These are phyloP conservation scores for Danio kyathit DNA, from an alignment of 2,797 vertebrate species.

Conservation along the genomic window DNA sequence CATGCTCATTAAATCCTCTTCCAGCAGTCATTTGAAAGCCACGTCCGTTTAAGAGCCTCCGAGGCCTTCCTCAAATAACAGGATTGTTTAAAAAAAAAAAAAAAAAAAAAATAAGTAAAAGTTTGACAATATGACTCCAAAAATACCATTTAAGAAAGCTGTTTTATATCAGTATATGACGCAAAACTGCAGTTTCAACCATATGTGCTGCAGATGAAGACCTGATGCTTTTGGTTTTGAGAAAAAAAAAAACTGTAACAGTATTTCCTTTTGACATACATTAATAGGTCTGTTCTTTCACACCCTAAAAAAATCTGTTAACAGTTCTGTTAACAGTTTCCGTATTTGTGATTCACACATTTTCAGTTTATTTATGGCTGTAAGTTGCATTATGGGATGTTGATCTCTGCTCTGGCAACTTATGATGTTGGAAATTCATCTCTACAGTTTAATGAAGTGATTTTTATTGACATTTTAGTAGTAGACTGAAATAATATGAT, in stretches of 20 bases:
- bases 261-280: neutral
- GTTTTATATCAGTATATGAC: constrained; percentile 24
- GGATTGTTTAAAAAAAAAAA: neutral
- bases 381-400: too few relatives aligned
- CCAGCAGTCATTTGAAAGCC: neutral
- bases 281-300: neutral
- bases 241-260: neutral
- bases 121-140: neutral
- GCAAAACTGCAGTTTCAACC: neutral
- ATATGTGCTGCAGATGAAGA: constrained; percentile 6
- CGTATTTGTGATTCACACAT: too few relatives aligned
- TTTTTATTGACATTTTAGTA: too few relatives aligned
- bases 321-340: too few relatives aligned
- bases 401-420: too few relatives aligned
- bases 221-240: neutral
- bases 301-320: too few relatives aligned
- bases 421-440: too few relatives aligned
- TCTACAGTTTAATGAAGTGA: too few relatives aligned
- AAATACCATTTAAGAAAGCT: constrained; percentile 7
- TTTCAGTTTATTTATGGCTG: too few relatives aligned
- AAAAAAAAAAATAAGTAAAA: constrained; percentile 3
- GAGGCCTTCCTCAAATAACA: constrained; percentile 1
- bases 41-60: neutral
- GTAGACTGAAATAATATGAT: too few relatives aligned
- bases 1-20: constrained; percentile 7